Evolutionary conservation across 2,888 invertebrate genomes (phyloP).

Genomic region (Trichopria drosophilae): DNA sequence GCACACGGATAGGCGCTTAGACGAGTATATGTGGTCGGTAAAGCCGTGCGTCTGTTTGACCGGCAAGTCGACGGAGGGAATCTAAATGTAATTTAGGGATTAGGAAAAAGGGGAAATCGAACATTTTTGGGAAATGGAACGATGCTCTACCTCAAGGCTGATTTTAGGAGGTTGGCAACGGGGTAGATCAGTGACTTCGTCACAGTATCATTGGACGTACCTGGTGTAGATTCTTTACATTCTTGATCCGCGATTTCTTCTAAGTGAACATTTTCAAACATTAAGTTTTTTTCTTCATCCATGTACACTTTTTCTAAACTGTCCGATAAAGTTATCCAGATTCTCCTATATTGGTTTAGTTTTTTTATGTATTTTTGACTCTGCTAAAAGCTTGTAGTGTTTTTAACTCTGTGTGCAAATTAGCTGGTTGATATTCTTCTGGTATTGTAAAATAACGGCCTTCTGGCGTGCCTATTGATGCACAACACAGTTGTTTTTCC

Average conservation of each 20-base stretch:
- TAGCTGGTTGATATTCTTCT: not conserved
- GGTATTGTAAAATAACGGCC: not conserved
- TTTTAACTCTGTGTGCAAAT: conserved; percentile 8
- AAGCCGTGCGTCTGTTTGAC: no score
- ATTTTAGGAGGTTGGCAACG: no score
- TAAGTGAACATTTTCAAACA: not conserved
- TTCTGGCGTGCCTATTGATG: not conserved
- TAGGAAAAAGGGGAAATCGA: no score
- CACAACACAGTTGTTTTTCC: not conserved
- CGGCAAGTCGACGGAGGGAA: no score
- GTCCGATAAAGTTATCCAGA: conserved; percentile 17
- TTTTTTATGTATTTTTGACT: conserved; percentile 14
- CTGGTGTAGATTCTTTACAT: not conserved
- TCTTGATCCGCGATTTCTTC: not conserved
- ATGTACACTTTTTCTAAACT: conserved; percentile 3
- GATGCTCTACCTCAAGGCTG: no score
- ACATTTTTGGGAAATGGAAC: no score
- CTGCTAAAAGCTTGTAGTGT: not conserved
- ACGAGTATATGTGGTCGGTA: no score
- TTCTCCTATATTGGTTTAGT: conserved; percentile 1
- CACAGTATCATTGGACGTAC: no score
- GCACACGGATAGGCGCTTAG: no score
- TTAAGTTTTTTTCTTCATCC: conserved; percentile 6
- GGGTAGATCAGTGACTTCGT: no score
- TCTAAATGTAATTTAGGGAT: no score